A percentile compares a stretch with the other conserved stretches of the same genome.
Evolutionary conservation across 1,140 invertebrate genomes (phyloP).

Genomic region (Drosophila arizonae): DNA sequence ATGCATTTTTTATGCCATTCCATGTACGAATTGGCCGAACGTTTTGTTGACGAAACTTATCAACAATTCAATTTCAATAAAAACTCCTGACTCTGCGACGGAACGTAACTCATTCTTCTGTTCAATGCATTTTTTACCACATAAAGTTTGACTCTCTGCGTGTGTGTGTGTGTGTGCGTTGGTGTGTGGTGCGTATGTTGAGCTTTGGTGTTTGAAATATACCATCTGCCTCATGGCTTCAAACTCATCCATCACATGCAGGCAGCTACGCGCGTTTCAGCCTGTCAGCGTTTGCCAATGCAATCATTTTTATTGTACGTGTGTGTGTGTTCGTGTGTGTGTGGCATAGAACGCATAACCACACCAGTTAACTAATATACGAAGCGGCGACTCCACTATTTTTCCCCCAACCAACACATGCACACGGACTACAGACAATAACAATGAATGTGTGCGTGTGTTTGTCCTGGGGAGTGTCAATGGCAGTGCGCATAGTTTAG

Average conservation of each 20-base stretch:
- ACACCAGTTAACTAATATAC: constrained; percentile 61
- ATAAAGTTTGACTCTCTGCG: constrained; percentile 41
- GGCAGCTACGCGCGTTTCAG: constrained; percentile 39
- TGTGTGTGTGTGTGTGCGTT: constrained; percentile 15
- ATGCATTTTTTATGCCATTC: constrained; percentile 15
- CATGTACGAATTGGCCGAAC: constrained; percentile 34
- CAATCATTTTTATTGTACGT: constrained; percentile 73
- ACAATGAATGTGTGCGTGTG: constrained; percentile 30
- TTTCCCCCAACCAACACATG: constrained; percentile 9
- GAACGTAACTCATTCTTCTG: constrained; percentile 56
- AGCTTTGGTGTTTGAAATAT: constrained; percentile 78
- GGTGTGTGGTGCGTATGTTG: constrained; percentile 32
- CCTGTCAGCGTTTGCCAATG: constrained; percentile 70
- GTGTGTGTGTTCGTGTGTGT: constrained; percentile 23
- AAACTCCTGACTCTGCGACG: constrained; percentile 54
- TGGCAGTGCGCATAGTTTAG: constrained; percentile 21
- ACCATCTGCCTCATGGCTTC: constrained; percentile 75
- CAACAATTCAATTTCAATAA: constrained; percentile 82
- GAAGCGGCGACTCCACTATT: constrained; percentile 25
- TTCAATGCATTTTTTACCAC: constrained; percentile 72
- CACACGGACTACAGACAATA: constrained; percentile 55
- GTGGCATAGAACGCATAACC: constrained; percentile 68
- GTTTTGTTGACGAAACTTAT: constrained; percentile 79
- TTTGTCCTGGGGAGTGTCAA: constrained; percentile 15
- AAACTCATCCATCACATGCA: constrained; percentile 78